Base-by-base conservation (phyloP, 2,113 vertebrate species). In the Eudyptes chrysolophus region DNA sequence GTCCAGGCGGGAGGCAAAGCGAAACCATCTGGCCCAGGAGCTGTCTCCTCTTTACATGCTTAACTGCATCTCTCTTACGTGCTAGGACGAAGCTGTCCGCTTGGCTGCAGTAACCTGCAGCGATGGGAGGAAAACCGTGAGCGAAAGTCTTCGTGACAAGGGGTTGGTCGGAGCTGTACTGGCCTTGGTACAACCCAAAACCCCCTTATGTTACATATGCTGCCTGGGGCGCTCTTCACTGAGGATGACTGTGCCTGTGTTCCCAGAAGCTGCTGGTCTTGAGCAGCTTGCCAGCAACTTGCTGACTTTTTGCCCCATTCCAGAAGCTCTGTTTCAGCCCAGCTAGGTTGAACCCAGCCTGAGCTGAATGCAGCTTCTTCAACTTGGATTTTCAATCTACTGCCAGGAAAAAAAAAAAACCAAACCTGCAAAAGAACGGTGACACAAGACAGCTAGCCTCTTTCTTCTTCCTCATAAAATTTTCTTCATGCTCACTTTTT, bases 1-100 rank as follows among this genome's bases (percentile, higher is more conserved):
- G 18, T 46, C 69, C 36, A 19, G 65, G 34, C 61, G 36, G 82
- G 89, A 75, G 65, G 70, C 61, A 82, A 66, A 88, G 51, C 15
- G 52, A 82, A 76, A 34, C 95, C 91, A 70, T 52, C 85, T 87
- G 93, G 74, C 69, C 26, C 42, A 7, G 55, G 40, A 84, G 49
- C 69, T 11, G 10, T 64, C 52, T 76, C 24, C 36, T 22, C 61
- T 82, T 44, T 17, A 15, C 0, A 0, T 20, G 48, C 34, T 55
- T 40, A 27, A 26, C 60, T 60, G n/a, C 30, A 7, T n/a, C 52
- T 38, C 38, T 51, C 27, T 21, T 32, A 7, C 8, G 1, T 10
- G 84, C 68, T 52, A 40, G 84, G 30, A 18, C 1, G 11, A 36
- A 16, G 51, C 78, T 85, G 51, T 34, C 65, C 0, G 0, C 85